Evolutionary conservation across 1,140 invertebrate genomes (phyloP), one percentile per base, ranked within the genome.

Genomic region (Drosophila oshimai): DNA sequence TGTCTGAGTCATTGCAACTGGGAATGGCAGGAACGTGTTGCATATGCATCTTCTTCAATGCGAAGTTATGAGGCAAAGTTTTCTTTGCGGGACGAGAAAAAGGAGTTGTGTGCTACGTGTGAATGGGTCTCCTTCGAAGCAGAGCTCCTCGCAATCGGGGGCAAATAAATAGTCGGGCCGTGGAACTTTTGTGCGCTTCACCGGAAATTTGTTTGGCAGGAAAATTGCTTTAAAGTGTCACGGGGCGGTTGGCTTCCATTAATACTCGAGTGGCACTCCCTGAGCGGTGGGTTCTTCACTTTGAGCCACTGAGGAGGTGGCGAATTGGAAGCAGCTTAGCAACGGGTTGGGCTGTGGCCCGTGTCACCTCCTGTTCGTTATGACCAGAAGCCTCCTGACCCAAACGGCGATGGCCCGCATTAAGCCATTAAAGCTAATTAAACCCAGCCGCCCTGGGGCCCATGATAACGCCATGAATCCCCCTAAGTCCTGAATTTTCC

Each of bases 31-130:
- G 81, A 69, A 87, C 81, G 80, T 86, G 80, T 81, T 86, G 80
- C 80, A 87, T 81, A 86, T 86, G 76, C 81, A 86, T 86, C 80
- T 86, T 86, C 81, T 46, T 86, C 80, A 86, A 74, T 80, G 80
- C 72, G 62, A 80, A 86, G 81, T 86, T 86, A 86, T 87, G 80
- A 86, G 76, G 57, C 81, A 84, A 84, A 84, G 80, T 84, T 84
- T 84, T 86, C 71, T 54, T 60, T 45, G 9, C 46, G 61, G 26
- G 47, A 57, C 34, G 67, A 31, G 45, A 54, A 61, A 41, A 65
- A 55, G 60, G 39, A 77, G 49, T 46, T 39, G 26, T 39, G n/a
- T 65, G 57, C 49, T 80, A 81, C 68, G 75, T 86, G 80, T 80
- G 80, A 84, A 86, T 86, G 71, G 70, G 50, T 71, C 37, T 45